Base-by-base conservation (phyloP, 2,888 invertebrate genomes). In the Cephonodes hylas region DNA sequence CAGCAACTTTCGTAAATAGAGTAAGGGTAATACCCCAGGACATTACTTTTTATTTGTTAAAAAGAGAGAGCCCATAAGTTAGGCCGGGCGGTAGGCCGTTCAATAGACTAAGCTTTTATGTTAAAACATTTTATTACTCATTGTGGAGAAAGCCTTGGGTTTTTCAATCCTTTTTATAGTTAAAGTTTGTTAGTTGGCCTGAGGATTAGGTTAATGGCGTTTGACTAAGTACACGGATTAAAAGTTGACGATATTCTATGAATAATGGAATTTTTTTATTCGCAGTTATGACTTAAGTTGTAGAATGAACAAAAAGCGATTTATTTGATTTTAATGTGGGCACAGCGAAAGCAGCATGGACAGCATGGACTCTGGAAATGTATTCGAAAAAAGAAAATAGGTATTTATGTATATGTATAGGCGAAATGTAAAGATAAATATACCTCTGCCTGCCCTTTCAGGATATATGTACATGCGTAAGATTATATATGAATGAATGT, bases 31-130 rank as follows among this genome's bases (percentile, higher is more conserved):
- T 31, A 53, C 10, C 10, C 27, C 10, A 4, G 18, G 18, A 31
- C 53, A 31, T 53, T 53, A 53, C 53, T 53, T 53, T 53, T 31
- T 53, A 53, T 53, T 53, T 53, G 31, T 53, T 53, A 53, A 53
- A 53, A 53, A 53, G 53, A 53, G 27, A 53, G 31, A 53, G 10
- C 53, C 27, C 10, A 27, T 31, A 31, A 53, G 18, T 53, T 31
- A 18, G 53, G 48, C 1, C 27, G 53, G 31, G 31, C 27, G 38
- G 38, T 38, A n/a, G 38, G 38, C 38, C 10, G 0, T n/a, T 27
- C 53, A 31, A 31, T 53, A 27, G 53, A 53, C 53, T 3, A 7
- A 3, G 53, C 10, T 15, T 15, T 48, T 48, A 48, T 27, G 25
- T 48, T 15, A 25, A 48, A 53, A 53, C 27, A 31, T 31, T 53